Conservation (phyloP, 2,113 vertebrate species). For the Hyperopisus bebe region DNA sequence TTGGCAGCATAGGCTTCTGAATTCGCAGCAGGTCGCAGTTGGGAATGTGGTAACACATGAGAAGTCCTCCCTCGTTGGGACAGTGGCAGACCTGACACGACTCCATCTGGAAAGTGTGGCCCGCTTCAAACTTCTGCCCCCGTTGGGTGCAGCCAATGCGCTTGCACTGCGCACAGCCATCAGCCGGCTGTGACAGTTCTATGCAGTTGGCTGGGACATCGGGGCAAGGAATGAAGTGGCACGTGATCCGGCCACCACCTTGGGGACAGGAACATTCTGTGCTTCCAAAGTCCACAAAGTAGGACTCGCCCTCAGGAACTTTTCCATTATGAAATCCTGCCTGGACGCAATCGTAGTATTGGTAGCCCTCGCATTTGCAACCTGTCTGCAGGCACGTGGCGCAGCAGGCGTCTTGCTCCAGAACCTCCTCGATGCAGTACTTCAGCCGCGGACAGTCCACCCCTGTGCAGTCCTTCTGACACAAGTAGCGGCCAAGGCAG, state of each 20-base stretch:
- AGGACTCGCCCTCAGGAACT: conserved; percentile 83
- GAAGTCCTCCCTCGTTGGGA: conserved; percentile 70
- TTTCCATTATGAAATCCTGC: conserved; percentile 81
- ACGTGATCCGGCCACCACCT: conserved; percentile 85
- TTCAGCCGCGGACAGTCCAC: conserved; percentile 68
- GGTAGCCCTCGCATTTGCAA: conserved; percentile 87
- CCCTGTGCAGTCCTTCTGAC: conserved; percentile 73
- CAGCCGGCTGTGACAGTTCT: conserved; percentile 63
- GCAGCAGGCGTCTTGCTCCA: conserved; percentile 74
- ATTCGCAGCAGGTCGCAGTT: conserved; percentile 52
- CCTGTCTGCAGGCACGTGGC: conserved; percentile 73
- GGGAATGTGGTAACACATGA: conserved; percentile 83
- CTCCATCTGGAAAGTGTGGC: conserved; percentile 77
- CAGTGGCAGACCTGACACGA: conserved; percentile 85
- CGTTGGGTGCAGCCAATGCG: conserved; percentile 72
- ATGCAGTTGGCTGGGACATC: conserved; percentile 87
- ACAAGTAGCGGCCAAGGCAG: conserved; percentile 15
- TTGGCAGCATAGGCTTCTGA: conserved; percentile 38
- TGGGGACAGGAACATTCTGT: conserved; percentile 85
- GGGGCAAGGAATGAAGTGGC: conserved; percentile 87
- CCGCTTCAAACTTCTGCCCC: conserved; percentile 74
- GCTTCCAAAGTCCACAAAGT: conserved; percentile 93
- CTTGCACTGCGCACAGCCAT: conserved; percentile 82
- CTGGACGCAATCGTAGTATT: conserved; percentile 87
- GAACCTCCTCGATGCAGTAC: conserved; percentile 78